phyloP scores from a whole-genome alignment of 2,113 vertebrate genomes.

The Oriolus oriolus region DNA sequence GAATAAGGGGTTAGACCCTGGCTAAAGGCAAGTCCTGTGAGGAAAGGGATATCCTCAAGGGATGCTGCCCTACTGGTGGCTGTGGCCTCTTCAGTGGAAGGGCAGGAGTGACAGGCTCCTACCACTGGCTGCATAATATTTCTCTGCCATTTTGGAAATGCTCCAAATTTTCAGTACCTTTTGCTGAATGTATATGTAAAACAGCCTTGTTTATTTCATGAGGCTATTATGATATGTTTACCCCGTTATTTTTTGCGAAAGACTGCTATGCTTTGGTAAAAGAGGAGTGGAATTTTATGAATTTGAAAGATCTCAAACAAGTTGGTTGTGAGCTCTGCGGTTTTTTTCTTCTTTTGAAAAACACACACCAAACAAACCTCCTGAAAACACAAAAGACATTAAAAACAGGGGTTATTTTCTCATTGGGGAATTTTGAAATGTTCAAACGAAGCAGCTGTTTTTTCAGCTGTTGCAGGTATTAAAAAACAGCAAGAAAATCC shows the following conservation, averaged over 20 bases:
- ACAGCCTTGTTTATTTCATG: neutral
- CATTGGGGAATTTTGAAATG: neutral
- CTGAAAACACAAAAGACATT: neutral
- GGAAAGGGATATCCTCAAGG: neutral
- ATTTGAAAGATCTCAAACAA: neutral
- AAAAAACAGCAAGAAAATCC: conserved; percentile 38
- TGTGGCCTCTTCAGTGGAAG: neutral
- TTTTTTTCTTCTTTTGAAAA: neutral
- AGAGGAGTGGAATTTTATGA: neutral
- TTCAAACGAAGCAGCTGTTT: conserved; percentile 24
- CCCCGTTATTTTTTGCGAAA: neutral
- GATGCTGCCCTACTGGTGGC: neutral
- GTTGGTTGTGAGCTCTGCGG: neutral
- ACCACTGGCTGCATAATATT: neutral
- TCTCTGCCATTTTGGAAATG: neutral
- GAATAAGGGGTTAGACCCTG: neutral
- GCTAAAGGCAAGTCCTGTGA: neutral
- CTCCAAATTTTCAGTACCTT: neutral
- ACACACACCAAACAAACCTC: neutral
- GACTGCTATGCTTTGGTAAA: neutral
- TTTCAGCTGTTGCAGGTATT: conserved; percentile 57
- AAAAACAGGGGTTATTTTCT: neutral
- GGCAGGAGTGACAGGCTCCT: neutral
- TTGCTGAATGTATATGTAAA: neutral
- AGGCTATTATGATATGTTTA: neutral